These are phyloP conservation scores for Arenaria interpres DNA, from an alignment of 2,113 vertebrate species.

Conservation along the genomic window DNA sequence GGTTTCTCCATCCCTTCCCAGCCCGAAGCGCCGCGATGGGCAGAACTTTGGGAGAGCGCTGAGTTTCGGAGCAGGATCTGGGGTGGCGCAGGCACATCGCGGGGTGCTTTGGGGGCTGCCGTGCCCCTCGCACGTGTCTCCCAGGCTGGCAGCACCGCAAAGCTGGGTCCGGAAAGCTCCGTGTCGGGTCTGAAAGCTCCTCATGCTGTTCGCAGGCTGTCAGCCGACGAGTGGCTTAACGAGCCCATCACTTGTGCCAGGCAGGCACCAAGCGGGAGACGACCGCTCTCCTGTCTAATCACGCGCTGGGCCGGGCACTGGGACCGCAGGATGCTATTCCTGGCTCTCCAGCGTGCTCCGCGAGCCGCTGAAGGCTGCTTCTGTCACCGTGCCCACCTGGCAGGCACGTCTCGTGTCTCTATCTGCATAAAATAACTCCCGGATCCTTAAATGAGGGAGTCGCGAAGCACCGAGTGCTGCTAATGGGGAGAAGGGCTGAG, in stretches of 20 bases:
- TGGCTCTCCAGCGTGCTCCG: neutral
- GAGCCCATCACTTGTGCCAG: neutral
- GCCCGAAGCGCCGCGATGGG: rapidly evolving
- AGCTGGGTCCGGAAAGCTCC: neutral
- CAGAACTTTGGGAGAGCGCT: neutral
- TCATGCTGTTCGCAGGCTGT: neutral
- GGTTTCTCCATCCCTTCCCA: neutral
- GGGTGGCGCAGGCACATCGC: rapidly evolving
- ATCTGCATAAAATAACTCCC: neutral
- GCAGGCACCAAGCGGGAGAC: neutral
- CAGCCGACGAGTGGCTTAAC: neutral
- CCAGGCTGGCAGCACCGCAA: rapidly evolving
- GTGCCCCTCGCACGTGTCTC: rapidly evolving
- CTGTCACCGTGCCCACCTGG: neutral
- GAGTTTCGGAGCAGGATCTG: rapidly evolving
- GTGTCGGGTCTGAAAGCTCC: neutral
- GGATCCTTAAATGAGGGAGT: neutral
- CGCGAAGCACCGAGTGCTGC: neutral
- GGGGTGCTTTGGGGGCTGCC: neutral
- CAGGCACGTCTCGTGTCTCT: neutral
- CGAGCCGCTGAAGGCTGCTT: neutral
- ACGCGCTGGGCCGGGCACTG: neutral
- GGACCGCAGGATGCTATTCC: neutral
- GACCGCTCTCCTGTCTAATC: neutral
- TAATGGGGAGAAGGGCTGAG: neutral